phyloP scores from a whole-genome alignment of 2,888 invertebrate species.

The Halocaridina rubra region DNA sequence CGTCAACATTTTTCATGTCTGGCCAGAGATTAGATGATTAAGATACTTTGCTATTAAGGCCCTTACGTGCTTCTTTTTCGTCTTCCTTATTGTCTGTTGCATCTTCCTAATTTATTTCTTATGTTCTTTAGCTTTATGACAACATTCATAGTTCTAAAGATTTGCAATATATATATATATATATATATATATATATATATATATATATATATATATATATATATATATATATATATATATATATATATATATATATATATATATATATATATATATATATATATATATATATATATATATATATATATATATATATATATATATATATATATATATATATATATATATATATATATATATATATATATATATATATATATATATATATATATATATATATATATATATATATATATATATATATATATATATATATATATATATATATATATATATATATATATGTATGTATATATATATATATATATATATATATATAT shows the following conservation, averaged over 20 bases:
- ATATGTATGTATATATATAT: background rate
- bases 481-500: background rate
- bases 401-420: slow-evolving; percentile 20
- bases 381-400: slow-evolving; percentile 2
- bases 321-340: slow-evolving; percentile 15
- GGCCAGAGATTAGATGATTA: too few relatives aligned
- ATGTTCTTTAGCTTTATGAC: too few relatives aligned
- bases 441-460: slow-evolving; percentile 14
- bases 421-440: slow-evolving; percentile 28
- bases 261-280: slow-evolving; percentile 25
- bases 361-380: slow-evolving; percentile 17
- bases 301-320: slow-evolving; percentile 19
- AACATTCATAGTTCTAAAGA: too few relatives aligned
- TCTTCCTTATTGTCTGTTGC: too few relatives aligned
- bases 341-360: slow-evolving; percentile 21
- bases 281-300: background rate
- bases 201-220: background rate
- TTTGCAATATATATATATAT: background rate
- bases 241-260: slow-evolving; percentile 21
- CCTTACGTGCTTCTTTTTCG: too few relatives aligned
- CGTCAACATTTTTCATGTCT: too few relatives aligned
- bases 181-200: background rate
- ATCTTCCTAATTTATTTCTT: too few relatives aligned
- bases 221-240: slow-evolving; percentile 7
- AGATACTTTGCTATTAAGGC: too few relatives aligned